Base-by-base conservation (phyloP, 2,888 invertebrate species). In the Ptilodon capucinus region DNA sequence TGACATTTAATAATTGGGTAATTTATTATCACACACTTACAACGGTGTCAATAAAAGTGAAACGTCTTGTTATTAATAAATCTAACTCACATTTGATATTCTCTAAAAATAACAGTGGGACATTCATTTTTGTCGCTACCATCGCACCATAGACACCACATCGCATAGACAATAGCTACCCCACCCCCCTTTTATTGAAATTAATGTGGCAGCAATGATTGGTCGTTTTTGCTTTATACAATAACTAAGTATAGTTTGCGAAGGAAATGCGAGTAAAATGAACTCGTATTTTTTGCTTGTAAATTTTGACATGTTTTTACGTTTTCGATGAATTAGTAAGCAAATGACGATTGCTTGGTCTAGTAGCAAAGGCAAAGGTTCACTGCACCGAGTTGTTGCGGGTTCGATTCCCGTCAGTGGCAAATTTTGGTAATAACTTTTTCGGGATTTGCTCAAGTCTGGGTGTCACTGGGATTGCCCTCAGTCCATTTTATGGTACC, bases 151-250 rank as follows among this genome's bases (percentile, higher is more conserved):
- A 36, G 35, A 46, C 34, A 52, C 55, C 54, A 55, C 55, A 54
- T 60, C 60, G 49, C 51, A 49, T 50, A 58, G 60, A 53, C 61
- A 59, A 63, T 60, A 52, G 61, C 64, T 60, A 60, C 51, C 57
- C 58, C 62, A 49, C 58, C 68, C 66, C 53, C 53, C 54, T 64
- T 67, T 77, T 72, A 79, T 79, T 74, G 71, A 78, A 70, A 79
- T 79, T 78, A 77, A 79, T 79, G 76, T 64, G 51, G 46, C 54
- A 53, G 41, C 51, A 53, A 64, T 79, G 79, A 79, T 71, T 64
- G 51, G 67, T 60, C 67, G 64, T 45, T 74, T 76, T 74, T 60
- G 50, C 51, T 53, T 57, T 58, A n/a, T n/a, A 46, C 38, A 48
- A 54, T 40, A 48, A 64, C 55, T 57, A 51, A 25, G 46, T 38